phyloP scores from a whole-genome alignment of 2,888 invertebrate species.

The Drosophila eohydei region DNA sequence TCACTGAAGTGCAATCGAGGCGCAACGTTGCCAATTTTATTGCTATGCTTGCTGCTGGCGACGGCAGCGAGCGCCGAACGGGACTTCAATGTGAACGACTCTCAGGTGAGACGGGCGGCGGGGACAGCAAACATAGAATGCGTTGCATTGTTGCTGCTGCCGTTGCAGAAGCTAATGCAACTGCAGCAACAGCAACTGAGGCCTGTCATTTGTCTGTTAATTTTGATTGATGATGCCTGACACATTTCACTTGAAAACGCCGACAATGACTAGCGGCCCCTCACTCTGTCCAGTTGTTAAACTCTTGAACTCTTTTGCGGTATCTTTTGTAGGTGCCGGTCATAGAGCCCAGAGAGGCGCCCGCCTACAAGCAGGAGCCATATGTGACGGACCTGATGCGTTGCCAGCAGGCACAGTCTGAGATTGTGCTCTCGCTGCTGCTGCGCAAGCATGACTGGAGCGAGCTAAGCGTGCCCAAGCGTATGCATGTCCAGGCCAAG shows the following conservation, averaged over 20 bases:
- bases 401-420: slow-evolving; percentile 81
- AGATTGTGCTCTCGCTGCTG: slow-evolving; percentile 84
- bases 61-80: slow-evolving; percentile 69
- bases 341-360: slow-evolving; percentile 81
- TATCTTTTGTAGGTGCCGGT: slow-evolving; percentile 73
- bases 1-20: slow-evolving; percentile 51
- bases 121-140: slow-evolving; percentile 21
- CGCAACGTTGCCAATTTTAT: slow-evolving; percentile 47
- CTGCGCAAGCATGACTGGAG: slow-evolving; percentile 82
- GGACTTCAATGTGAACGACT: slow-evolving; percentile 84
- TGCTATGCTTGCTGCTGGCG: slow-evolving; percentile 42
- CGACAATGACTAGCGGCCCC: slow-evolving; percentile 31
- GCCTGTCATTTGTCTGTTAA: slow-evolving; percentile 63
- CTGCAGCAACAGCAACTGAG: slow-evolving; percentile 6
- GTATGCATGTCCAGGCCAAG: slow-evolving; percentile 82
- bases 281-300: slow-evolving; percentile 10
- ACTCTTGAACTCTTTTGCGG: slow-evolving; percentile 27
- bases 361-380: slow-evolving; percentile 76
- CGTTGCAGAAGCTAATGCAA: neutral
- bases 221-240: slow-evolving; percentile 75
- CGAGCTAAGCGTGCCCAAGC: slow-evolving; percentile 81
- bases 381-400: slow-evolving; percentile 79
- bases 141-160: slow-evolving; percentile 7
- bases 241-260: slow-evolving; percentile 61
- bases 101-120: slow-evolving; percentile 79